These are phyloP conservation scores for Hystrix brachyura DNA, from an alignment of 2,113 vertebrate species.

Conservation along the genomic window DNA sequence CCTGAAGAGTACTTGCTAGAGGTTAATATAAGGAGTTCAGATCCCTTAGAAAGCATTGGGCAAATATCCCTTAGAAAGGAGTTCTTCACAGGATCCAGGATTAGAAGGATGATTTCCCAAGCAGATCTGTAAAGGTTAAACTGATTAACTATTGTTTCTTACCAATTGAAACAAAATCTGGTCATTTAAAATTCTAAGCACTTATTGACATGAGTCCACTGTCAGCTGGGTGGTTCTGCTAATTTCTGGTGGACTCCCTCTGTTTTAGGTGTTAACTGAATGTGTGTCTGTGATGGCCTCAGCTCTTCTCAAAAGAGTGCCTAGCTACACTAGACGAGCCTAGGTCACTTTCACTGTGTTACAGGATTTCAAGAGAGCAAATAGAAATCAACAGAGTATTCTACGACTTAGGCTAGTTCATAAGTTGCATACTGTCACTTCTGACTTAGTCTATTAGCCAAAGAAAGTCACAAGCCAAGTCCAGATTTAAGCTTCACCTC, in stretches of 20 bases:
- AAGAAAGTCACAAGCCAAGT: not conserved
- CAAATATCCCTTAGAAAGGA: too few species aligned
- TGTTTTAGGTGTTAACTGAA: not conserved
- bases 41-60: not conserved
- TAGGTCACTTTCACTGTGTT: not conserved
- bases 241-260: not conserved
- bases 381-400: not conserved
- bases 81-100: not conserved
- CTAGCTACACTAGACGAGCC: not conserved
- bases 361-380: not conserved
- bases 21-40: not conserved
- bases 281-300: not conserved
- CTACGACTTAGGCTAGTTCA: not conserved
- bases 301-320: not conserved
- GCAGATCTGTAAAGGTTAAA: not conserved
- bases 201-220: not conserved
- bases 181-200: not conserved
- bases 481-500: not conserved
- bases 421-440: not conserved
- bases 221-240: not conserved
- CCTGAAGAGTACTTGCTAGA: not conserved
- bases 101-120: not conserved
- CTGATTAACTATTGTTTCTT: not conserved
- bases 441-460: not conserved
- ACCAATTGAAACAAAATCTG: not conserved